These are phyloP conservation scores for Hemichromis elongatus DNA, from an alignment of 2,113 vertebrate genomes.

Conservation along the genomic window DNA sequence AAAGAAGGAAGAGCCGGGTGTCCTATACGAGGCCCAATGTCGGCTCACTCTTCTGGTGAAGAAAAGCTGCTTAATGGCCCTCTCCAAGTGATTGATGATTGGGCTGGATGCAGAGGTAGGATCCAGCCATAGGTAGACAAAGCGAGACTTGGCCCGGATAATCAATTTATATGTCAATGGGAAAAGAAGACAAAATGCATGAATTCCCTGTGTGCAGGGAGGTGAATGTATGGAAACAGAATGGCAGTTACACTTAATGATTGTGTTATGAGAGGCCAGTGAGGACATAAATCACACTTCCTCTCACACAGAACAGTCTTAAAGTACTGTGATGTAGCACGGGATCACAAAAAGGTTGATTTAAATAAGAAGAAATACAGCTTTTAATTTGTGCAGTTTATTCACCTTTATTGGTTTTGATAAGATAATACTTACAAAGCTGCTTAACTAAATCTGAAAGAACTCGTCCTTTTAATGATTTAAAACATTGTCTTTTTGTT, in stretches of 20 bases:
- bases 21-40: conserved; percentile 5
- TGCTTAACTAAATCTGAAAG: background rate
- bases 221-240: conserved; percentile 10
- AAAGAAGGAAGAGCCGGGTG: background rate
- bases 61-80: conserved; percentile 42
- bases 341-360: background rate
- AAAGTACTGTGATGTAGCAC: background rate
- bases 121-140: conserved; percentile 21
- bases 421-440: background rate
- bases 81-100: conserved; percentile 46
- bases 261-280: background rate
- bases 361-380: background rate
- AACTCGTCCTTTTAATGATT: background rate
- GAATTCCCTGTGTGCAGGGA: background rate
- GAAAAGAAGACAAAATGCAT: background rate
- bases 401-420: background rate
- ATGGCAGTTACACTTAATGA: conserved; percentile 23
- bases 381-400: background rate
- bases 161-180: conserved; percentile 29
- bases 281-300: conserved; percentile 23
- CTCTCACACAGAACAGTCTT: background rate
- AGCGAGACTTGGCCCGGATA: background rate
- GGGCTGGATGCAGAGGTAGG: background rate
- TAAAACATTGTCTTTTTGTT: background rate
- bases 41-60: conserved; percentile 12